Base-by-base conservation (phyloP, 2,888 invertebrate species). In the Eupithecia dodoneata region DNA sequence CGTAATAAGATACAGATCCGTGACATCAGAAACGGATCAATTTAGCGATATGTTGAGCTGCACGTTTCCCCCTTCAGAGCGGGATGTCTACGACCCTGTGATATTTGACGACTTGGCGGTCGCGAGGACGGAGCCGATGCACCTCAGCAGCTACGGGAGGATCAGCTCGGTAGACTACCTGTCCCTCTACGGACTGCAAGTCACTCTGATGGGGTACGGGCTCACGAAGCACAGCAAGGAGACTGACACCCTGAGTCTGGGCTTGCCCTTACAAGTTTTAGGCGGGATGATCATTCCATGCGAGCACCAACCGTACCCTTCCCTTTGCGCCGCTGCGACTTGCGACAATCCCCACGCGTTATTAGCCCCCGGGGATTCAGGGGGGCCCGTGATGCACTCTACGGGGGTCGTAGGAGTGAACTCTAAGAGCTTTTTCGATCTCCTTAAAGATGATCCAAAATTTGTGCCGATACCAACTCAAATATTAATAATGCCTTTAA, bases 251-350 rank as follows among this genome's bases (percentile, higher is more conserved):
- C 12, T 63, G 30, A 30, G 30, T 63, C 30, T 63, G 4, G 63
- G 63, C 63, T 63, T 63, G 63, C 63, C 63, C 30, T 63, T 63
- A 63, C 63, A 63, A 63, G 63, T 63, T 30, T 6, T 10, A 30
- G 63, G 10, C 4, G 63, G 63, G 30, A 63, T 63, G 30, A 63
- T 63, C 18, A 63, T 63, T 12, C 4, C 6, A 30, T 63, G 63
- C 63, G 63, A 63, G 10, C 3, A 30, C 2, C 12, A 12, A 12
- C 63, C 3, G 63, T 63, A 12, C 63, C 63, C 63, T 30, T 63
- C 63, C 30, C 18, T 63, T 2, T 63, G 63, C 63, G 63, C 63
- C 63, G 2, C 63, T 63, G 4, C 63, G 63, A 30, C 63, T 30
- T 63, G 63, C 63, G 30, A 30, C 18, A 63, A 63, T 63, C 63